Evolutionary conservation across 2,113 vertebrate genomes (phyloP).

Genomic region (Halichoeres trimaculatus): DNA sequence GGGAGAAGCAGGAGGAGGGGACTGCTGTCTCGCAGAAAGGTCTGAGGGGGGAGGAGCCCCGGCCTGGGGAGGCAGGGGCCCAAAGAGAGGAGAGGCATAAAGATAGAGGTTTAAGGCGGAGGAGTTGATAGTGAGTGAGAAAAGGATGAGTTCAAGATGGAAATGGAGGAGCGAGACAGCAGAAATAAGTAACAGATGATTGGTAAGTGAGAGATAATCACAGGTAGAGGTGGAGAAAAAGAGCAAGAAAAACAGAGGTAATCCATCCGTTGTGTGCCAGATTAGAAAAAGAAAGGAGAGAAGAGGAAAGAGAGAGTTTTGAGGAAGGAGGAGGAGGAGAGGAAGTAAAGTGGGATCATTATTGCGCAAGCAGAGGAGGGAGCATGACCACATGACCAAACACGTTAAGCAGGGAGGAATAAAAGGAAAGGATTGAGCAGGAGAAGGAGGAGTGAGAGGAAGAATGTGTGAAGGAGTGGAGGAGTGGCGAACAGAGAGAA

Average conservation of each 20-base stretch:
- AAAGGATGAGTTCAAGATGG: conserved; percentile 7
- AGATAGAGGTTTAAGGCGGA: conserved; percentile 47
- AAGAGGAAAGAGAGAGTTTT: conserved; percentile 9
- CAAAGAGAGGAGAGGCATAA: conserved; percentile 85
- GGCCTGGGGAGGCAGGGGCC: conserved; percentile 86
- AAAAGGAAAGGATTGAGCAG: conserved; percentile 57
- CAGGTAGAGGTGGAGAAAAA: conserved; percentile 36
- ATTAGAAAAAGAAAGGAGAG: conserved; percentile 22
- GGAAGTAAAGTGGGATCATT: conserved; percentile 36
- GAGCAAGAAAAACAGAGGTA: conserved; percentile 50
- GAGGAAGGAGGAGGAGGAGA: conserved; percentile 28
- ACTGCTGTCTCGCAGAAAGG: conserved; percentile 96
- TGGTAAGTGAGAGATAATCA: conserved; percentile 27
- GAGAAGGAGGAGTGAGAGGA: conserved; percentile 45
- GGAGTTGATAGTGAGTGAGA: conserved; percentile 21
- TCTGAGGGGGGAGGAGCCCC: conserved; percentile 81
- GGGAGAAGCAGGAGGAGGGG: conserved; percentile 92
- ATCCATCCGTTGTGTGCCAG: conserved; percentile 56
- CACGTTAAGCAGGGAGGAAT: conserved; percentile 46
- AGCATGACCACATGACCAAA: conserved; percentile 41
- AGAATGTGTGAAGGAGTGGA: conserved; percentile 57
- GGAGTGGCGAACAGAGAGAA: conserved; percentile 75
- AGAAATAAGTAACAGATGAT: conserved; percentile 33
- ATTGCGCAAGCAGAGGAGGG: conserved; percentile 50
- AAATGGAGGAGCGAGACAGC: conserved; percentile 27